Evolutionary conservation across 2,797 vertebrate genomes (phyloP).

Genomic region (Manis javanica): DNA sequence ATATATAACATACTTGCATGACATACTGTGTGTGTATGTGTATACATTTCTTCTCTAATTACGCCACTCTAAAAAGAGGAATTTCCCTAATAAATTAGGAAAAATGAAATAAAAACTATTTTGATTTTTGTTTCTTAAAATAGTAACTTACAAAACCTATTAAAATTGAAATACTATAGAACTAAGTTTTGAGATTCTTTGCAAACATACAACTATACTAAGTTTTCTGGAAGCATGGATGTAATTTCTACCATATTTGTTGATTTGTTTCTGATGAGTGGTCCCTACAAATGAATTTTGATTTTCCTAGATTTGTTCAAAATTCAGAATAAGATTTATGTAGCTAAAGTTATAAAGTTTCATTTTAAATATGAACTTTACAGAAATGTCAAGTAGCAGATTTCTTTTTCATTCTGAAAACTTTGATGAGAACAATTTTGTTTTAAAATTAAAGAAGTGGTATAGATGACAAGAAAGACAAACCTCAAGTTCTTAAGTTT

Average conservation of each 20-base stretch:
- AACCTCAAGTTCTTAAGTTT: neutral
- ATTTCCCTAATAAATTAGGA: neutral
- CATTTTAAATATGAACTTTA: constrained; percentile 24
- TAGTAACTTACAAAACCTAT: neutral
- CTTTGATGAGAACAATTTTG: neutral
- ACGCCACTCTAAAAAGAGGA: neutral
- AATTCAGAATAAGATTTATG: neutral
- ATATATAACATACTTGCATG: neutral
- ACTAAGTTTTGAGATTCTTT: neutral
- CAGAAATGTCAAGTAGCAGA: neutral
- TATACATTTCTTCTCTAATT: neutral
- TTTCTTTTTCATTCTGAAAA: neutral
- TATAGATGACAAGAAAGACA: neutral
- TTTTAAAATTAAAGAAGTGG: constrained; percentile 45
- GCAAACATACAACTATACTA: neutral
- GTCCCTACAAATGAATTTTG: neutral
- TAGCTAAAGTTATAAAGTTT: neutral
- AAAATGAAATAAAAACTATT: neutral
- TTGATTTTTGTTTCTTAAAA: neutral
- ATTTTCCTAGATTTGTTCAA: neutral
- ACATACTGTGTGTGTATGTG: neutral
- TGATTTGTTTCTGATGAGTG: neutral
- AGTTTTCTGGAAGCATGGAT: neutral
- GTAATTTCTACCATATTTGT: neutral
- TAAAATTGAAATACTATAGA: neutral